Base-by-base conservation (phyloP, 2,113 vertebrate genomes). In the Indri indri region DNA sequence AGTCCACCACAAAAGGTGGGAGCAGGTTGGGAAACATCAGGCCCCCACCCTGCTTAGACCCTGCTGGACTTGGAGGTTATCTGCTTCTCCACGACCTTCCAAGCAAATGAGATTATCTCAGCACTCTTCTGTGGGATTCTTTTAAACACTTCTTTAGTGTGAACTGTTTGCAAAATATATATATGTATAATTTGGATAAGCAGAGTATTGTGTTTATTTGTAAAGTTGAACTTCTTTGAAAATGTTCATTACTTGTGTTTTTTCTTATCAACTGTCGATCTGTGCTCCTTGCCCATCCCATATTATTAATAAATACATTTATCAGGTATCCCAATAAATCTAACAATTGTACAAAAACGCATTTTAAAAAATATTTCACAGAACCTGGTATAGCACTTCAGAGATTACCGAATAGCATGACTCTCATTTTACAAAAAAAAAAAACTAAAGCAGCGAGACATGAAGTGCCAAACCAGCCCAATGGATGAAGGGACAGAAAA, bases 321-420 rank as follows among this genome's bases (percentile, higher is more conserved):
- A 76, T 47, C 42, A 88, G 68, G n/a, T 14, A 50, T 90, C 32
- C 30, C 70, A 65, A 47, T 32, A 27, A 77, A 17, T 84, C 23
- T n/a, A 79, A 81, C 42, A 65, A 80, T 45, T 7, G 3, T 83
- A 17, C 63, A 96, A 76, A 97, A 59, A 32, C 17, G 34, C 20
- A 18, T 42, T 77, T 91, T 42, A 82, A 50, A 92, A 95, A 65
- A n/a, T 34, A 61, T 82, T 89, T 79, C 54, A 87, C 22, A 94
- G 57, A 66, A 16, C n/a, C 42, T 70, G 47, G 8, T 66, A n/a
- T 4, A 90, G 50, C 40, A 74, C 79, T 91, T 91, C 57, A 74
- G 82, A 52, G 37, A 77, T 76, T 37, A 71, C 34, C 40, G 23
- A 65, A 42, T 25, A 57, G 18, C 1, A 2, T 22, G 74, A 81